Base-by-base conservation (phyloP, 2,888 invertebrate species). In the Crepidodera aurea region DNA sequence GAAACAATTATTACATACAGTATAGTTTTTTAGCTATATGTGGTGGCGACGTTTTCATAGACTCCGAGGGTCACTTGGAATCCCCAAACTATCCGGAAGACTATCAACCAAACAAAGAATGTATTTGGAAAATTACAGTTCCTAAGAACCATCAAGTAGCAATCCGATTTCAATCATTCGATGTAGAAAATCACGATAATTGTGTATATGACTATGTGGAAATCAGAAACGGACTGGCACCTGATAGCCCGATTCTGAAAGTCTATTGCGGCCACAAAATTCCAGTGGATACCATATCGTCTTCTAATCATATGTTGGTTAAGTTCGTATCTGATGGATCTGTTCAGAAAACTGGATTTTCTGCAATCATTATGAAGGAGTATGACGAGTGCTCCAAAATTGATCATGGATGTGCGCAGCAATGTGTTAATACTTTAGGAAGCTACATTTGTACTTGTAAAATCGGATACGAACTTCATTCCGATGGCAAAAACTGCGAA, bases 1-100 rank as follows among this genome's bases (percentile, higher is more conserved):
- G 29, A 57, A 40, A 51, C 34, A 40, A 27, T 16, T 53, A 29
- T 48, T 56, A 40, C 46, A 54, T 34, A 56, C 15, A 46, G 56
- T 56, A 46, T 55, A 25, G 46, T 48, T 66, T 80, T 77, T 1
- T 73, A 95, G 97, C 97, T 42, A 91, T 97, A n/a, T 98, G 98
- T 78, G 98, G 98, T 1, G 98, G 98, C 4, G 94, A 96, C 65
- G 87, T 98, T 56, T 64, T 60, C 27, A 74, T 78, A 16, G 76
- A 76, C 51, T 86, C 91, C 32, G 94, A 96, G 71, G 93, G 92
- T 1, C 93, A 94, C 68, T 81, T 98, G 66, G 96, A 98, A 77
- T 98, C 97, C 1, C 98, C 98, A 0, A 97, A 97, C 82, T 99
- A 96, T 79, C 99, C 99, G 1, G 94, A 98, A 73, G 96, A 97